Evolutionary conservation across 2,113 vertebrate species (phyloP).

Genomic region (Poecilia latipinna): DNA sequence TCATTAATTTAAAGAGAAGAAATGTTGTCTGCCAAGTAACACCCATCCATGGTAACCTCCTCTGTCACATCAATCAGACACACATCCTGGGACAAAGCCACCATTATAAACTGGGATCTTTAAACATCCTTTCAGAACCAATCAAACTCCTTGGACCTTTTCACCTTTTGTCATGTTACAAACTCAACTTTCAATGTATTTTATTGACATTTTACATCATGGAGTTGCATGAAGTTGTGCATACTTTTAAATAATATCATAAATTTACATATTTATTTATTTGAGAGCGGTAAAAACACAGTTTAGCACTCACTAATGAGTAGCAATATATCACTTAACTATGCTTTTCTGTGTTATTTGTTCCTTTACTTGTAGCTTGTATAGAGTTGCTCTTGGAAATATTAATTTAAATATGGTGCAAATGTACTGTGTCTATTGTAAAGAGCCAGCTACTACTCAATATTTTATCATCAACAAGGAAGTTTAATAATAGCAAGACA

Average conservation of each 20-base stretch:
- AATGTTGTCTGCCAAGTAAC: constrained; percentile 52
- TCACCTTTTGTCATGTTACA: too few relatives aligned
- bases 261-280: neutral
- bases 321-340: too few relatives aligned
- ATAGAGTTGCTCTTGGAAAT: too few relatives aligned
- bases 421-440: too few relatives aligned
- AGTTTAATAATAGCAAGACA: neutral
- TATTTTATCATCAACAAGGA: neutral
- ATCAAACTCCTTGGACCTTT: too few relatives aligned
- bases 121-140: too few relatives aligned
- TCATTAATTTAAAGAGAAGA: neutral
- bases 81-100: neutral
- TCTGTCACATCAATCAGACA: constrained; percentile 15
- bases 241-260: neutral
- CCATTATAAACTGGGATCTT: neutral
- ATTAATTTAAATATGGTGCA: too few relatives aligned
- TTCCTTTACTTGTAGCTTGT: too few relatives aligned
- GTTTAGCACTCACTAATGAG: neutral
- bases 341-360: too few relatives aligned
- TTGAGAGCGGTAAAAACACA: neutral
- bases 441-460: neutral
- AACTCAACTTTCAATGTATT: neutral
- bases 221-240: too few relatives aligned
- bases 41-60: constrained; percentile 32
- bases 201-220: too few relatives aligned